phyloP scores from a whole-genome alignment of 2,113 vertebrate genomes.

The Thryonomys swinderianus region DNA sequence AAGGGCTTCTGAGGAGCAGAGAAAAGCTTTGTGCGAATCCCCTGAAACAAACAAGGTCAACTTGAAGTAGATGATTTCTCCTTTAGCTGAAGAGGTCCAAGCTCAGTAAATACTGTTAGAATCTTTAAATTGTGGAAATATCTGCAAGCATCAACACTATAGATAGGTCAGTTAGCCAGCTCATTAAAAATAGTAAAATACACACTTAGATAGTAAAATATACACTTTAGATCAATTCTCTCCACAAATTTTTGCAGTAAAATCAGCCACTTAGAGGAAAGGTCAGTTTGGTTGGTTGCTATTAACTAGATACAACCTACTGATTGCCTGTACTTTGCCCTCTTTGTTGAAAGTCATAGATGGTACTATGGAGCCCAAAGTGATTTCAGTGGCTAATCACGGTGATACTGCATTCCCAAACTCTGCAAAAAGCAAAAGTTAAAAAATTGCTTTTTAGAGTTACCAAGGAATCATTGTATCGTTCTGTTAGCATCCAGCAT shows the following conservation, averaged over 20 bases:
- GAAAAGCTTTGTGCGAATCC: neutral
- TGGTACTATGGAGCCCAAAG: neutral
- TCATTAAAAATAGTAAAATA: slow-evolving; percentile 30
- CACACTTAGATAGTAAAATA: neutral
- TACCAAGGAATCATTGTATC: neutral
- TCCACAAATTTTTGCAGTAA: neutral
- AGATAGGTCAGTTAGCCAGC: neutral
- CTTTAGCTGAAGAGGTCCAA: neutral
- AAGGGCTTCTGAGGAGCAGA: neutral
- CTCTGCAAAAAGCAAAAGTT: neutral
- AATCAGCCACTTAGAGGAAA: neutral
- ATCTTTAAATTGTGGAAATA: neutral
- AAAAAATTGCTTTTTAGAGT: slow-evolving; percentile 24
- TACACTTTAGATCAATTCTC: neutral
- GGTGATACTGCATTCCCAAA: neutral
- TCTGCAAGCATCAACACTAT: neutral
- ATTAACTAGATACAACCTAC: accelerated
- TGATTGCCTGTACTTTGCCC: neutral
- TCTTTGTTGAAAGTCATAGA: neutral
- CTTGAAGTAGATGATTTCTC: neutral
- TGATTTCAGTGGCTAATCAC: neutral
- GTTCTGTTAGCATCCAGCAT: slow-evolving; percentile 3
- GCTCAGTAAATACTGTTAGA: neutral
- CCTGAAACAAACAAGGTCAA: neutral
- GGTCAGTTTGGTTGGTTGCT: neutral